phyloP scores from a whole-genome alignment of 2,888 invertebrate genomes.

The Ganaspis brasiliensis region DNA sequence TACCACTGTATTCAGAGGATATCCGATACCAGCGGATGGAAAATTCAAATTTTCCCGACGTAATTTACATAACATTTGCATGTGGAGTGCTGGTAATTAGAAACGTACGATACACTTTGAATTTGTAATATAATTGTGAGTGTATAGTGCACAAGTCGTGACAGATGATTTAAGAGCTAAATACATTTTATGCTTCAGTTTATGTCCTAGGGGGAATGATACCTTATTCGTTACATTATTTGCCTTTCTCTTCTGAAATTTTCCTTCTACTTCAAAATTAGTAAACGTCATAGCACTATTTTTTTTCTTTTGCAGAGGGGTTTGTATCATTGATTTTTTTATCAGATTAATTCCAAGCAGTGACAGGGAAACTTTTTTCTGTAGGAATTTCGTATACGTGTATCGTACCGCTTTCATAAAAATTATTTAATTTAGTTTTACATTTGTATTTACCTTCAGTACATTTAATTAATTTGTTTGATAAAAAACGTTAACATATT shows the following conservation, averaged over 20 bases:
- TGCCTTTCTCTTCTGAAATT: background rate
- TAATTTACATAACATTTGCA: slow-evolving; percentile 41
- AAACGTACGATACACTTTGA: slow-evolving; percentile 41
- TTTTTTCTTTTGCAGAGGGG: background rate
- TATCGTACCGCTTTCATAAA: too few species aligned
- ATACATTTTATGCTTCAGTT: slow-evolving; percentile 36
- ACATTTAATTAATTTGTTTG: too few species aligned
- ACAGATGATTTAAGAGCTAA: slow-evolving; percentile 39
- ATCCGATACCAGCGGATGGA: slow-evolving; percentile 36
- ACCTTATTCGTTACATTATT: background rate
- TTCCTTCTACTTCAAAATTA: background rate
- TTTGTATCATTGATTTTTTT: too few species aligned
- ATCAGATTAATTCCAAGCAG: too few species aligned
- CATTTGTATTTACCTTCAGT: too few species aligned
- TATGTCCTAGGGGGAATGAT: background rate
- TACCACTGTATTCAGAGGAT: slow-evolving; percentile 24
- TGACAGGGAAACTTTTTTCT: too few species aligned
- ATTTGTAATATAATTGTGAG: slow-evolving; percentile 43
- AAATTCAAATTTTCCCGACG: slow-evolving; percentile 38
- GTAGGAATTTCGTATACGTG: too few species aligned
- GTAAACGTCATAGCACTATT: background rate
- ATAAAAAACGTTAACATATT: too few species aligned
- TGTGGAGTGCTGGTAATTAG: slow-evolving; percentile 42
- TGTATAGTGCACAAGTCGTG: slow-evolving; percentile 14
- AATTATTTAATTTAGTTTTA: too few species aligned